phyloP scores from a whole-genome alignment of 2,797 vertebrate species.

The Pipistrellus pygmaeus region DNA sequence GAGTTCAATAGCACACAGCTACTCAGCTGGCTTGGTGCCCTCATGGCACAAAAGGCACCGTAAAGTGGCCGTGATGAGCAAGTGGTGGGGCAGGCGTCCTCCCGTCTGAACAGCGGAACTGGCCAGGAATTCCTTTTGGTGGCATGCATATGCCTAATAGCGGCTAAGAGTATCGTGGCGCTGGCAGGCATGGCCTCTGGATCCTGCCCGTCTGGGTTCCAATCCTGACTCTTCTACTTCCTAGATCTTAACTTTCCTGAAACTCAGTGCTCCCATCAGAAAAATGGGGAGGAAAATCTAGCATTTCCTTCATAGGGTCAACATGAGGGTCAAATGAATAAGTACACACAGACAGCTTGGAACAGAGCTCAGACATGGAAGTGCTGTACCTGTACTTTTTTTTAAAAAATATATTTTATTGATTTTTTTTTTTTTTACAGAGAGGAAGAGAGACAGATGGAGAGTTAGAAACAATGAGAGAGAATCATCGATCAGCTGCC shows the following conservation, averaged over 20 bases:
- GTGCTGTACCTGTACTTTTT: rapidly evolving
- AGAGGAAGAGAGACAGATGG: no score
- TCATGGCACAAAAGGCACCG: neutral
- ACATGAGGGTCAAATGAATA: neutral
- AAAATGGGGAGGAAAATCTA: neutral
- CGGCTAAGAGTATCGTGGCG: rapidly evolving
- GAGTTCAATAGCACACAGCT: neutral
- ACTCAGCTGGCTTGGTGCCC: neutral
- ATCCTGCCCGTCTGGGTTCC: neutral
- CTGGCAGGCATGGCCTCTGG: neutral
- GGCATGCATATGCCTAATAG: neutral
- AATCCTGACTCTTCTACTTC: neutral
- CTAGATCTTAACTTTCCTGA: neutral
- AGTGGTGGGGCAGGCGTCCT: neutral
- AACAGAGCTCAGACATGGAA: no score
- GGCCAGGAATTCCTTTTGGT: neutral
- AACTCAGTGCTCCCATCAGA: neutral
- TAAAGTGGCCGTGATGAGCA: rapidly evolving
- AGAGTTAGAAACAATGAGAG: no score
- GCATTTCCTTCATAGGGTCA: neutral
- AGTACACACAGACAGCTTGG: rapidly evolving
- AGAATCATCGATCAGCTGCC: no score
- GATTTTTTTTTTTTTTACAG: no score
- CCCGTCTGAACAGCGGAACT: neutral
- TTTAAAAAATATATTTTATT: no score